Conservation (phyloP, 64 coral and sea anemone genomes). For the Exaiptasia diaphana region DNA sequence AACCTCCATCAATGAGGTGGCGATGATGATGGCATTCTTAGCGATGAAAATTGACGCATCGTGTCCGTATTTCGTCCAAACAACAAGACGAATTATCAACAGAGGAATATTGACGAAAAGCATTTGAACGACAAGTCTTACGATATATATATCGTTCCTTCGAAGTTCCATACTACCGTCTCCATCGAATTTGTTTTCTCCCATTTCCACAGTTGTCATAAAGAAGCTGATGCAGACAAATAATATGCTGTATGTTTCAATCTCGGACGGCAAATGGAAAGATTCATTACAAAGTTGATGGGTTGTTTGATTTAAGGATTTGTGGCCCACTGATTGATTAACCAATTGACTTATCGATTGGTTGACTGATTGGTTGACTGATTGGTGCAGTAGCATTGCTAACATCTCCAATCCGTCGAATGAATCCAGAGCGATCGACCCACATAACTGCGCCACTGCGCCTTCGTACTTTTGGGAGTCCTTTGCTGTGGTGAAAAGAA, state of each 20-base stretch:
- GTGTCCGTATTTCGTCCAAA: constrained; percentile 1
- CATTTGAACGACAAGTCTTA: constrained; percentile 25
- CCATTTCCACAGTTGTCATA: constrained; percentile 7
- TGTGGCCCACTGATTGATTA: too few species aligned
- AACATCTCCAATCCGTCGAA: constrained; percentile 67
- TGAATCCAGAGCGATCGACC: constrained; percentile 27
- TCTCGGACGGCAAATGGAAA: not conserved
- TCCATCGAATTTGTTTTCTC: constrained; percentile 11
- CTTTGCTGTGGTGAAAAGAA: constrained; percentile 15
- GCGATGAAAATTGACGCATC: constrained; percentile 63
- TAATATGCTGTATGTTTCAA: constrained; percentile 22
- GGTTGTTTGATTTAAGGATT: too few species aligned
- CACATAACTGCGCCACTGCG: not conserved
- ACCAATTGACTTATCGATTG: not conserved
- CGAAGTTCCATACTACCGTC: not conserved
- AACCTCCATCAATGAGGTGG: constrained; percentile 33
- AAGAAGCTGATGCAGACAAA: constrained; percentile 44
- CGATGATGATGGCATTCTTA: constrained; percentile 59
- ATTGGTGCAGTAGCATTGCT: constrained; percentile 28
- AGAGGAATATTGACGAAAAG: constrained; percentile 34
- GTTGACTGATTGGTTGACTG: not conserved
- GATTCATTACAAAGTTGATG: too few species aligned
- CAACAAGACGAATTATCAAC: constrained; percentile 31
- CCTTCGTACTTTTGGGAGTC: not conserved
- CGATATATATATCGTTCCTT: not conserved